A percentile compares a stretch with the other conserved stretches of the same genome.
phyloP scores from a whole-genome alignment of 1,140 invertebrate genomes.

The Diplogasteroides magnus region DNA sequence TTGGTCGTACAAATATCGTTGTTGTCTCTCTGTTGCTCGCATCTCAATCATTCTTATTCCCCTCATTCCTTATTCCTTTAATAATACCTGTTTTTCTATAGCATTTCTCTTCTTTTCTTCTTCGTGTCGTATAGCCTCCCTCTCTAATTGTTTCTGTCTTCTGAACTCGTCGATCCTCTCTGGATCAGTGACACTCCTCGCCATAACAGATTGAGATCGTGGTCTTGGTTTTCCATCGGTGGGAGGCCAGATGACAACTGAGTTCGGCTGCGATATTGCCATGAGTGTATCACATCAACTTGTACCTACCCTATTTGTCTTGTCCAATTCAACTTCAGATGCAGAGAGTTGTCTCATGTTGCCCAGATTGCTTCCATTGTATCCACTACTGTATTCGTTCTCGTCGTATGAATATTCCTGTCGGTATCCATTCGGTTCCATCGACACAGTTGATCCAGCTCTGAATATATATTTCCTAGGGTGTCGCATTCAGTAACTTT shows the following conservation, averaged over 20 bases:
- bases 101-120: constrained; percentile 31
- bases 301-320: neutral
- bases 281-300: too few species aligned
- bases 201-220: constrained; percentile 29
- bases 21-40: constrained; percentile 44
- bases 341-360: constrained; percentile 23
- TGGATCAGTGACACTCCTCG: constrained; percentile 43
- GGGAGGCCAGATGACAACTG: constrained; percentile 51
- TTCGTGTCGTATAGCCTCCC: constrained; percentile 40
- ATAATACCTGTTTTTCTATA: constrained; percentile 41
- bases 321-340: constrained; percentile 29
- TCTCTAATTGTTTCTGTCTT: constrained; percentile 42
- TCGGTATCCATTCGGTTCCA: constrained; percentile 7
- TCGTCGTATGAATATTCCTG: constrained; percentile 4
- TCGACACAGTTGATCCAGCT: constrained; percentile 6
- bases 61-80: constrained; percentile 14
- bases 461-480: too few species aligned
- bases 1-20: constrained; percentile 35
- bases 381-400: neutral
- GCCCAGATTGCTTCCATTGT: constrained; percentile 4
- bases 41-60: constrained; percentile 24
- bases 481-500: too few species aligned
- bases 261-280: constrained; percentile 19
- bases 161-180: constrained; percentile 45
- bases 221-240: constrained; percentile 21